Evolutionary conservation across 2,113 vertebrate genomes (phyloP).

Genomic region (Zootoca vivipara): DNA sequence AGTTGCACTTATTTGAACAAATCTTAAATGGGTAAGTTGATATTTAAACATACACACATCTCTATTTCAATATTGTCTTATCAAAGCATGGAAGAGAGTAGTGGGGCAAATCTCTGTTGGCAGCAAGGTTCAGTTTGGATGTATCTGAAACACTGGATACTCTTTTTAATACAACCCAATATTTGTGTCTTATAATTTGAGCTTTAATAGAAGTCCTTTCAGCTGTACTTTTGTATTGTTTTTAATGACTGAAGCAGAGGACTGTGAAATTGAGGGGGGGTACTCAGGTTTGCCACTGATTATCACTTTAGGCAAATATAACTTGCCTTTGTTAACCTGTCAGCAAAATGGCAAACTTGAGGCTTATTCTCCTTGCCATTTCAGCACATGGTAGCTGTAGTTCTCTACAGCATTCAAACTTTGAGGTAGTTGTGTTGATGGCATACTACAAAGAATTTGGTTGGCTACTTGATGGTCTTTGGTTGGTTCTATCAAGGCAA

Average conservation of each 20-base stretch:
- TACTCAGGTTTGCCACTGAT: accelerated
- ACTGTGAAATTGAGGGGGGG: not conserved
- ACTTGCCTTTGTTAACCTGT: not conserved
- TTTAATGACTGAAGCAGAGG: not conserved
- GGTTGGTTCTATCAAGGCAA: not conserved
- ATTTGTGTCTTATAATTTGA: not conserved
- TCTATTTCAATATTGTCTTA: not conserved
- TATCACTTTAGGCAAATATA: slow-evolving; percentile 13
- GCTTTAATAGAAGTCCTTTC: not conserved
- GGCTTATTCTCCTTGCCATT: not conserved
- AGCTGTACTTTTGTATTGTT: not conserved
- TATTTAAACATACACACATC: not conserved
- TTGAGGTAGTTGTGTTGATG: not conserved
- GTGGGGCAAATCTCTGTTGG: not conserved
- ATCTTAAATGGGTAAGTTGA: slow-evolving; percentile 94
- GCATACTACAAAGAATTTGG: not conserved
- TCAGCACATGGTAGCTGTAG: not conserved
- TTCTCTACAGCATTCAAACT: not conserved
- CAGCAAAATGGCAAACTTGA: not conserved
- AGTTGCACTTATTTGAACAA: slow-evolving; percentile 97
- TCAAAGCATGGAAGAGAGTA: not conserved
- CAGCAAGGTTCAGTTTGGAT: not conserved
- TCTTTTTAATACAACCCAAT: not conserved
- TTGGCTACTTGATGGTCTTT: too few relatives aligned
- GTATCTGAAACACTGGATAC: not conserved